These are phyloP conservation scores for Leucoraja ocellata DNA, from an alignment of 2,797 vertebrate species.

Conservation along the genomic window DNA sequence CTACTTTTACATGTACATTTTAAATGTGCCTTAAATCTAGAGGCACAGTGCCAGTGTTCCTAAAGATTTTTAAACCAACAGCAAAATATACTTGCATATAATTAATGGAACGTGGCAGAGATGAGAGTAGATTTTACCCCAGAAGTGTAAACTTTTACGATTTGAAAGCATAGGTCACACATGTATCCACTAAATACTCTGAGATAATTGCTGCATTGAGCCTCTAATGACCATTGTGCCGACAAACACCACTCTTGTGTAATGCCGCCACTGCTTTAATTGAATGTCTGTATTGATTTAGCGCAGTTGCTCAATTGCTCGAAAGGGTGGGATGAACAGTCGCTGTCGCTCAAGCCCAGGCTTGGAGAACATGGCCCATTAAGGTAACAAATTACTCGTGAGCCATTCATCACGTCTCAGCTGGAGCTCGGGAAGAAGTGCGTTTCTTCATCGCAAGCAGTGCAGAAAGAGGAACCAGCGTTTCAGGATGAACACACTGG, in stretches of 20 bases:
- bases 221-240: background rate
- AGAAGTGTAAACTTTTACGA: background rate
- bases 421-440: background rate
- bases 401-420: background rate
- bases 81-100: background rate
- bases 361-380: too few relatives aligned
- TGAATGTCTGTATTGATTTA: conserved; percentile 6
- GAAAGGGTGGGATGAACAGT: background rate
- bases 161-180: background rate
- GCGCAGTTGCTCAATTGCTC: background rate
- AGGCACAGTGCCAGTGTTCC: too few relatives aligned
- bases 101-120: background rate
- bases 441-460: background rate
- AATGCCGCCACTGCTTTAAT: background rate
- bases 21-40: background rate
- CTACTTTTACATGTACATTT: background rate
- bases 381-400: background rate
- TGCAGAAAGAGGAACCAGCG: background rate
- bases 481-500: background rate
- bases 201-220: conserved; percentile 13
- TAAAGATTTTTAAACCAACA: background rate
- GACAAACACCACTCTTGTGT: background rate
- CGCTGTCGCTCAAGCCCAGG: background rate
- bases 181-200: background rate
- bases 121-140: background rate